phyloP scores from a whole-genome alignment of 2,797 vertebrate species.

The Hephaestus fuliginosus region DNA sequence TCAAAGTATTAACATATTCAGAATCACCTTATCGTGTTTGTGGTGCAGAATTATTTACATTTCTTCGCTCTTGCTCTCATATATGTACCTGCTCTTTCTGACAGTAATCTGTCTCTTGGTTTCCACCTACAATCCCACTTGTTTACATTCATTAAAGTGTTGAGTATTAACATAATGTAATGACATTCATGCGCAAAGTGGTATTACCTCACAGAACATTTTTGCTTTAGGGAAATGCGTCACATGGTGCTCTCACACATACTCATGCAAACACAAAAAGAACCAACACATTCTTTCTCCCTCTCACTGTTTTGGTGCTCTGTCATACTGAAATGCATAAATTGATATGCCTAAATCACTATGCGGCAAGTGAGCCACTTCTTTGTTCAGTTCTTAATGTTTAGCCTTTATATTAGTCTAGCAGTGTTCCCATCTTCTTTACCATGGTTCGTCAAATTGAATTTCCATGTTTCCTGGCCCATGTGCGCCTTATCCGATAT shows the following conservation, averaged over 20 bases:
- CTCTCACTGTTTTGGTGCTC: conserved; percentile 15
- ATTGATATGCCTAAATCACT: conserved; percentile 55
- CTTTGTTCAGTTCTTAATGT: conserved; percentile 74
- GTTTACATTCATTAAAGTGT: conserved; percentile 52
- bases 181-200: conserved; percentile 49
- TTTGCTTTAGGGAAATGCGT: conserved; percentile 37
- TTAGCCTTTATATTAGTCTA: conserved; percentile 62
- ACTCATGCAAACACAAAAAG: conserved; percentile 10
- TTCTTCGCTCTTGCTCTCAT: conserved; percentile 8
- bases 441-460: conserved; percentile 64
- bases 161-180: conserved; percentile 53
- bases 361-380: conserved; percentile 51
- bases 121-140: conserved; percentile 20
- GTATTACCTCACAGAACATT: conserved; percentile 43
- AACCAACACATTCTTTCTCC: conserved; percentile 5
- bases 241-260: conserved; percentile 26
- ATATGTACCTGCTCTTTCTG: conserved; percentile 25
- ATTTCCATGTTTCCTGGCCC: conserved; percentile 71
- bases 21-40: background rate
- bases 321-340: conserved; percentile 42
- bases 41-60: background rate
- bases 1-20: background rate
- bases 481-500: conserved; percentile 45
- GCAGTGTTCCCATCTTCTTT: conserved; percentile 39
- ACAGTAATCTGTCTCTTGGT: conserved; percentile 21